Evolutionary conservation across 2,888 invertebrate genomes (phyloP).

Genomic region (Acanthacorydalis orientalis): DNA sequence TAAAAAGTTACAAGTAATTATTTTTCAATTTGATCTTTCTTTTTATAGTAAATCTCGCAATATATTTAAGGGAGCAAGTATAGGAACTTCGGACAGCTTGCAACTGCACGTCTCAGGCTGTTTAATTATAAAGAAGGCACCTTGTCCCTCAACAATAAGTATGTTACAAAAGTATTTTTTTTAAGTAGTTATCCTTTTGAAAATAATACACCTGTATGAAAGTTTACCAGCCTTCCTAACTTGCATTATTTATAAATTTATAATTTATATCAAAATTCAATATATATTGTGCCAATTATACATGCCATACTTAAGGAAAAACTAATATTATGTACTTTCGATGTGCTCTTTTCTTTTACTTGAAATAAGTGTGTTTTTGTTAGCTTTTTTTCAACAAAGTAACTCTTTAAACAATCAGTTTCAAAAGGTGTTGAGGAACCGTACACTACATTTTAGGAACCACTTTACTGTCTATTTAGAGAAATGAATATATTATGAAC

Average conservation of each 20-base stretch:
- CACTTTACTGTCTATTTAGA: constrained; percentile 11
- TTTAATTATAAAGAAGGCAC: constrained; percentile 11
- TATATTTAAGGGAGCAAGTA: constrained; percentile 8
- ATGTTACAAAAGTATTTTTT: constrained; percentile 1
- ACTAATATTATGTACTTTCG: background rate
- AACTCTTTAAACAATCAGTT: too few species aligned
- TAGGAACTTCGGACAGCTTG: constrained; percentile 8
- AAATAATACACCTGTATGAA: too few species aligned
- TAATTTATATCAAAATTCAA: too few species aligned
- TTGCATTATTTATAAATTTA: background rate
- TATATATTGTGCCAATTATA: background rate
- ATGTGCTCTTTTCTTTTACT: background rate
- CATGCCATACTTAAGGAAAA: background rate
- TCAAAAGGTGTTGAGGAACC: constrained; percentile 13
- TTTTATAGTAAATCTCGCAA: constrained; percentile 3
- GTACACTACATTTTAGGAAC: constrained; percentile 16
- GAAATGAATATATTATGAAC: background rate
- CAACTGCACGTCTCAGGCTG: constrained; percentile 7
- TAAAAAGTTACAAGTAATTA: constrained; percentile 5
- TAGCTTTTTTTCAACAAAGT: constrained; percentile 2
- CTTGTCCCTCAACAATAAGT: constrained; percentile 13
- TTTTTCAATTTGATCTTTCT: constrained; percentile 1
- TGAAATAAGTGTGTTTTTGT: background rate
- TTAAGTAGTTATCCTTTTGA: background rate
- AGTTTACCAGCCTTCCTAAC: constrained; percentile 5